Evolutionary conservation across 2,888 invertebrate species (phyloP).

Genomic region (Lasius platythorax): DNA sequence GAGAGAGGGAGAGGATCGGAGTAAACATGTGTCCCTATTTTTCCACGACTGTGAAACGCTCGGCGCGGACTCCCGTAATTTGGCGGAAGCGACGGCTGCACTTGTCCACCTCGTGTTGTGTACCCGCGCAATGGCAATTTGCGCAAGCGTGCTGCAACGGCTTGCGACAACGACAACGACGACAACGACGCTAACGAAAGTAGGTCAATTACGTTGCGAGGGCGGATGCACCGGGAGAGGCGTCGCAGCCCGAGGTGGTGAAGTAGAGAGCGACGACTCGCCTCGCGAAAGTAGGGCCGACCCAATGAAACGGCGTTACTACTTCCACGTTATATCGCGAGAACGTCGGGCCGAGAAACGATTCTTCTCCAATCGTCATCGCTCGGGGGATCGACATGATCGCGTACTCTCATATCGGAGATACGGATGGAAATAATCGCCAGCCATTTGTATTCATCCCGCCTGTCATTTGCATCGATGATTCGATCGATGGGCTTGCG

Average conservation of each 20-base stretch:
- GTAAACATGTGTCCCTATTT: not conserved
- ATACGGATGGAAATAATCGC: slow-evolving; percentile 26
- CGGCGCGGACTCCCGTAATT: slow-evolving; percentile 30
- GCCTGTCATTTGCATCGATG: slow-evolving; percentile 28
- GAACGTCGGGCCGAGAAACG: not conserved
- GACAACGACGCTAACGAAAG: slow-evolving; percentile 54
- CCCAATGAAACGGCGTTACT: slow-evolving; percentile 3
- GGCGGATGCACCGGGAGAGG: slow-evolving; percentile 31
- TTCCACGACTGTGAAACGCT: not conserved
- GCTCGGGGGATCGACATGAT: not conserved
- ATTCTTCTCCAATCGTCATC: not conserved
- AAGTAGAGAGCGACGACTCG: slow-evolving; percentile 20
- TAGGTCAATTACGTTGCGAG: slow-evolving; percentile 68
- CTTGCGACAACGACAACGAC: slow-evolving; percentile 12
- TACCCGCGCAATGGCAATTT: slow-evolving; percentile 38
- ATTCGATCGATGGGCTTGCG: slow-evolving; percentile 11
- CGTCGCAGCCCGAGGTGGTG: not conserved
- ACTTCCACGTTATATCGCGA: not conserved
- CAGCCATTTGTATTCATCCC: slow-evolving; percentile 22
- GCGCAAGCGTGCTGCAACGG: slow-evolving; percentile 68
- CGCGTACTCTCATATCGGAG: not conserved
- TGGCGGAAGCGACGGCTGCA: slow-evolving; percentile 13
- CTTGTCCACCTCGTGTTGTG: slow-evolving; percentile 42
- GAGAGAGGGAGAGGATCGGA: not conserved
- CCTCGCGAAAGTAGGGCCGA: not conserved